These are phyloP conservation scores for Euwallacea similis DNA, from an alignment of 1,140 invertebrate genomes.

Conservation along the genomic window DNA sequence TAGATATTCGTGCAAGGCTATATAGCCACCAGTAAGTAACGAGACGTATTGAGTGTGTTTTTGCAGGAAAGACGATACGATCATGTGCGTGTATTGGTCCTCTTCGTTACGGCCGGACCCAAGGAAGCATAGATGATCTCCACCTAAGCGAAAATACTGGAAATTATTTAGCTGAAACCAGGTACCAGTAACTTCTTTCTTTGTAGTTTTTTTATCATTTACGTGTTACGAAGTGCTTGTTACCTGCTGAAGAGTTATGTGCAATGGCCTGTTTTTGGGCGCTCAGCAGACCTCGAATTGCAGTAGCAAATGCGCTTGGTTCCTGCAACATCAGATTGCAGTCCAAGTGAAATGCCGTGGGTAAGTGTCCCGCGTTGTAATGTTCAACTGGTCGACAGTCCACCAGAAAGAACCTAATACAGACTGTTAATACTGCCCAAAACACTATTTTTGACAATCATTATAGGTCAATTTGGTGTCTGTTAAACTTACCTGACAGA, in stretches of 20 bases:
- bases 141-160: slow-evolving; percentile 51
- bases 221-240: too few species aligned
- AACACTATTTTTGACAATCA: background rate
- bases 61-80: slow-evolving; percentile 95
- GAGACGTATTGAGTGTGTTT: slow-evolving; percentile 92
- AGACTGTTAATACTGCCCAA: background rate
- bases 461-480: slow-evolving; percentile 1
- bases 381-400: slow-evolving; percentile 96
- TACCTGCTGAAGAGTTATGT: slow-evolving; percentile 82
- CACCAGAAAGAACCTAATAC: slow-evolving; percentile 85
- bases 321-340: slow-evolving; percentile 97
- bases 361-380: slow-evolving; percentile 94
- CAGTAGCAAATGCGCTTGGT: slow-evolving; percentile 89
- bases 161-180: too few species aligned
- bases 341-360: slow-evolving; percentile 97
- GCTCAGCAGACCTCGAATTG: slow-evolving; percentile 89
- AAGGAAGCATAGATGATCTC: slow-evolving; percentile 96
- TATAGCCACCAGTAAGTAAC: slow-evolving; percentile 89
- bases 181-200: too few species aligned
- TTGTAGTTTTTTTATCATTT: too few species aligned
- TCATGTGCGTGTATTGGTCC: slow-evolving; percentile 97
- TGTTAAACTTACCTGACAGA: slow-evolving; percentile 57
- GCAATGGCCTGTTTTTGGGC: slow-evolving; percentile 88
- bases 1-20: slow-evolving; percentile 84
- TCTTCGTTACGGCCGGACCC: slow-evolving; percentile 94